Conservation (phyloP, 1,140 invertebrate species). For the Thrips palmi region DNA sequence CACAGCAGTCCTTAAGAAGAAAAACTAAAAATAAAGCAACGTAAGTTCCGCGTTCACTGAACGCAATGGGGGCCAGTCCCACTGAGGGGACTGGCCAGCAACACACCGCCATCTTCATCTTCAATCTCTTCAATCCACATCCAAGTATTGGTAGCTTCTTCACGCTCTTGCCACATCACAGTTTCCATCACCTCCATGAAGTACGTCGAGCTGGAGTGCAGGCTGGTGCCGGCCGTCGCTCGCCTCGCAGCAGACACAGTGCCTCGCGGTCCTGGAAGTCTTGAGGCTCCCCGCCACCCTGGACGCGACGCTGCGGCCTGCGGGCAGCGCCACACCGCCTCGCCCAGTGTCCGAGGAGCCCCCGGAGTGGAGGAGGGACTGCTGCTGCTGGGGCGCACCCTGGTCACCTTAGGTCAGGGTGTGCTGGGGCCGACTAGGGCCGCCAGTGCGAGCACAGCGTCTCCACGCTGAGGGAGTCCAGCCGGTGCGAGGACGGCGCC, state of each 20-base stretch:
- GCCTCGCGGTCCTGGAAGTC: neutral
- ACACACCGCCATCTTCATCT: no score
- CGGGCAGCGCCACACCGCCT: constrained; percentile 10
- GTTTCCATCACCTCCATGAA: constrained; percentile 6
- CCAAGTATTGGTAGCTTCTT: no score
- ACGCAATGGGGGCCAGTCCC: no score
- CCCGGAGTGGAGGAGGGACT: no score
- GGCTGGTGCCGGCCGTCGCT: neutral
- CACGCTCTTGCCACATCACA: constrained; percentile 10
- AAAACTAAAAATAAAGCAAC: no score
- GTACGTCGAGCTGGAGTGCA: neutral
- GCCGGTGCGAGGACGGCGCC: neutral
- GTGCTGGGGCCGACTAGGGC: neutral
- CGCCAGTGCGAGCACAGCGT: neutral
- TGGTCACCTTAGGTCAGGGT: constrained; percentile 7
- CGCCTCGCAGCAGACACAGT: constrained; percentile 1
- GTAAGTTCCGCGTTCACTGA: no score
- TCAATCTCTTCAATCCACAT: no score
- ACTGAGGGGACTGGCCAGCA: no score
- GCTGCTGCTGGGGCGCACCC: no score
- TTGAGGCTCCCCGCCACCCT: neutral
- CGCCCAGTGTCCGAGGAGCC: constrained; percentile 6
- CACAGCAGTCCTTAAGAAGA: no score
- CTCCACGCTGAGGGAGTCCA: neutral
- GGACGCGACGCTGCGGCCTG: neutral